Percentiles rank a stretch among this genome's conserved stretches.
Evolutionary conservation across 2,113 vertebrate genomes (phyloP).

Genomic region (Talpa occidentalis): DNA sequence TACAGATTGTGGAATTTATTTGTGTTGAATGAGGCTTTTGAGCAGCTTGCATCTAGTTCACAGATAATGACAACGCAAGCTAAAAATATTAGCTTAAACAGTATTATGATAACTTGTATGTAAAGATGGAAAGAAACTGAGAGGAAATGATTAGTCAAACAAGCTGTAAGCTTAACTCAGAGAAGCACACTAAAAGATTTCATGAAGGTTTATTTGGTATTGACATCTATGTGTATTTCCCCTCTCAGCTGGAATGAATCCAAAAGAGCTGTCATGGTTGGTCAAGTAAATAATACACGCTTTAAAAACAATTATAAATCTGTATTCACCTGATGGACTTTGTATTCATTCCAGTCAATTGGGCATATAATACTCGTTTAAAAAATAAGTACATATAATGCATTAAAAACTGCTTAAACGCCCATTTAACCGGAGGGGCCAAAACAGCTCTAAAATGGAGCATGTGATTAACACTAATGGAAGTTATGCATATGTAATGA

Average conservation of each 20-base stretch:
- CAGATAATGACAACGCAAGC: neutral
- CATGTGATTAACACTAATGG: constrained; percentile 83
- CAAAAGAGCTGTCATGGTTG: constrained; percentile 77
- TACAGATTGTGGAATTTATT: neutral
- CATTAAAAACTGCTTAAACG: constrained; percentile 79
- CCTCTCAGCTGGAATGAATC: constrained; percentile 75
- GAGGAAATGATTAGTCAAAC: constrained; percentile 63
- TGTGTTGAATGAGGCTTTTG: neutral
- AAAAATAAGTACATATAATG: constrained; percentile 77
- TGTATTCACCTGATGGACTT: constrained; percentile 81
- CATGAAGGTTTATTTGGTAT: constrained; percentile 66
- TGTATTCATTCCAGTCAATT: constrained; percentile 80
- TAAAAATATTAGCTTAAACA: constrained; percentile 41
- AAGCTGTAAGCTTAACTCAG: constrained; percentile 59
- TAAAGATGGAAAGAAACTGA: constrained; percentile 27
- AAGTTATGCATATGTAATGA: constrained; percentile 80
- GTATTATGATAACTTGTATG: constrained; percentile 64
- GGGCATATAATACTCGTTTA: constrained; percentile 69
- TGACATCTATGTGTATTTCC: constrained; percentile 72
- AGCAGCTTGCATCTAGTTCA: constrained; percentile 40
- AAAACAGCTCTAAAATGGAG: constrained; percentile 71
- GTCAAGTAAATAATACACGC: constrained; percentile 79
- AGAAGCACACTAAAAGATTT: constrained; percentile 62
- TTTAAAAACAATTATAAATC: constrained; percentile 84
- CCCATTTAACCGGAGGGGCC: constrained; percentile 72